A percentile compares a stretch with the other conserved stretches of the same genome.
These are phyloP conservation scores for Ceyx cyanopectus DNA, from an alignment of 2,113 vertebrate species.

Conservation along the genomic window DNA sequence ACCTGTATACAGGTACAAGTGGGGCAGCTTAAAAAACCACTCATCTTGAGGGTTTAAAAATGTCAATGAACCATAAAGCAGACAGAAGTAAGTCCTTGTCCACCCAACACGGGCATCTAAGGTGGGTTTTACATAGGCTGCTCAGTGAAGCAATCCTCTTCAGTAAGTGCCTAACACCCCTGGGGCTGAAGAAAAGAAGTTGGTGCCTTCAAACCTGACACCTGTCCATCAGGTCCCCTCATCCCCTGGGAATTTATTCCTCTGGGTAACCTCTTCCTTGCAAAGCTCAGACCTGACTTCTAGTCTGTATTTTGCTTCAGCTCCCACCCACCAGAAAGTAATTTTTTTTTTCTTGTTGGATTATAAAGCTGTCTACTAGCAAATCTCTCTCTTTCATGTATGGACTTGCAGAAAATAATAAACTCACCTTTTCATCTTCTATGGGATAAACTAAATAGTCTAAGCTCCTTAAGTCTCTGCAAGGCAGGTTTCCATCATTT, in stretches of 20 bases:
- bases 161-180: background rate
- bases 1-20: background rate
- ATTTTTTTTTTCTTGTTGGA: background rate
- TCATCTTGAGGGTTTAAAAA: background rate
- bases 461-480: conserved; percentile 48
- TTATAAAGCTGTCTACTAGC: conserved; percentile 33
- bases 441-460: conserved; percentile 7
- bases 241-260: background rate
- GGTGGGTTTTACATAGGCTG: background rate
- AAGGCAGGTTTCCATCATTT: conserved; percentile 56
- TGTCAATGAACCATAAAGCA: background rate
- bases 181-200: background rate
- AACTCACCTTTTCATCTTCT: conserved; percentile 43
- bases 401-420: conserved; percentile 22
- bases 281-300: background rate
- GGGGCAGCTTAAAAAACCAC: background rate
- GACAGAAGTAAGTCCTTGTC: background rate
- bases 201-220: background rate
- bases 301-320: conserved; percentile 7
- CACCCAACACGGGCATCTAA: background rate
- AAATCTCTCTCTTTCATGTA: conserved; percentile 25
- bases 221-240: background rate
- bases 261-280: background rate
- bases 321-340: background rate
- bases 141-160: background rate